phyloP scores from a whole-genome alignment of 2,888 invertebrate species.

The Pandemis cinnamomeana region DNA sequence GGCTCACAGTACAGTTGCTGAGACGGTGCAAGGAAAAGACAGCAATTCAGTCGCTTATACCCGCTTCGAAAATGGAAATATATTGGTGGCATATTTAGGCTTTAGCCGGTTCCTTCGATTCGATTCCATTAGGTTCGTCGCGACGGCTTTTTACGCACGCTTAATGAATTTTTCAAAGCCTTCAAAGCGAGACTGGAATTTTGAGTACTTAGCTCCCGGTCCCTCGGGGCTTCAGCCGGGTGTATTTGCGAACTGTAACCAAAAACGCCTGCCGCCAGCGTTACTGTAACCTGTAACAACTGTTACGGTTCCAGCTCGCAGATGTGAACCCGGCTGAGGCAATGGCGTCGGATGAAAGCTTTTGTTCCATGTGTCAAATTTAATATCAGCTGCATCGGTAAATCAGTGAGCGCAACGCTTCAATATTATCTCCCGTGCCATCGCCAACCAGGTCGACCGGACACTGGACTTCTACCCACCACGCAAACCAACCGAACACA shows the following conservation, averaged over 20 bases:
- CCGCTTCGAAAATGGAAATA: slow-evolving; percentile 11
- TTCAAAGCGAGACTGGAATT: neutral
- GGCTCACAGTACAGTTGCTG: slow-evolving; percentile 50
- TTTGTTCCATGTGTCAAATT: slow-evolving; percentile 32
- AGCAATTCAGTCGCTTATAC: slow-evolving; percentile 50
- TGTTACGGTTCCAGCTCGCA: neutral
- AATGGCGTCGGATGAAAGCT: neutral
- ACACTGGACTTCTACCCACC: slow-evolving; percentile 67
- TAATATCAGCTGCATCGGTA: slow-evolving; percentile 41
- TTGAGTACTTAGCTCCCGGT: neutral
- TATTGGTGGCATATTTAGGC: slow-evolving; percentile 23
- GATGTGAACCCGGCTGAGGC: too few species aligned
- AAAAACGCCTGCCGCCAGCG: too few species aligned
- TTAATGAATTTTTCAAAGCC: slow-evolving; percentile 27
- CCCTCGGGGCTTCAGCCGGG: too few species aligned
- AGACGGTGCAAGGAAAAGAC: slow-evolving; percentile 55
- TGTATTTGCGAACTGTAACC: too few species aligned
- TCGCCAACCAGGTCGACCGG: slow-evolving; percentile 79
- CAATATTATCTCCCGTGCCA: slow-evolving; percentile 74
- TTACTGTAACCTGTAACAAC: too few species aligned
- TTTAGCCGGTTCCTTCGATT: slow-evolving; percentile 26
- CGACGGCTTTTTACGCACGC: slow-evolving; percentile 32
- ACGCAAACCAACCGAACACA: slow-evolving; percentile 58
- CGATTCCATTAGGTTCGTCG: slow-evolving; percentile 30
- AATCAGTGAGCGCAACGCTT: slow-evolving; percentile 57